phyloP scores from a whole-genome alignment of 2,113 vertebrate species.

The Rhinolophus ferrumequinum region DNA sequence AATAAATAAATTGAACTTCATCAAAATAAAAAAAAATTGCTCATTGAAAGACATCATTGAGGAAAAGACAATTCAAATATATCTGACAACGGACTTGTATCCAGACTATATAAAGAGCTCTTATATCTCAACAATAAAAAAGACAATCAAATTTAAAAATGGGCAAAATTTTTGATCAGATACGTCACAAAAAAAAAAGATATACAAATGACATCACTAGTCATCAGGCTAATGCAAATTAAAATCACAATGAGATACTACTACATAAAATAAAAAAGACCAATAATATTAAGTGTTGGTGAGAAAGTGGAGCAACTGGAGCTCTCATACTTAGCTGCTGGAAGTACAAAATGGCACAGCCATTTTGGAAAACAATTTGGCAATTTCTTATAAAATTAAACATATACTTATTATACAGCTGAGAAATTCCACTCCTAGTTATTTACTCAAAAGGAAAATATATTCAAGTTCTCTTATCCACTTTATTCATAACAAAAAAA shows the following conservation, averaged over 20 bases:
- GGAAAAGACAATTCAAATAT: background rate
- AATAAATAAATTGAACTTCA: background rate
- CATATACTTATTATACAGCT: background rate
- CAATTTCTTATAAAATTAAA: conserved; percentile 11
- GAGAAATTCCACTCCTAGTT: background rate
- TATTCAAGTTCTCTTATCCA: background rate
- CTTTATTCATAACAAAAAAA: background rate
- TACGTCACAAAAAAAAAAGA: background rate
- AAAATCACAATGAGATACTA: background rate
- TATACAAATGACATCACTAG: background rate
- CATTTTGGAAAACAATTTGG: background rate
- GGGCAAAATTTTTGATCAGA: background rate
- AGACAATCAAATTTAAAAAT: background rate
- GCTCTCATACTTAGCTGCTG: background rate
- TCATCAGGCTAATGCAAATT: background rate
- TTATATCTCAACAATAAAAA: conserved; percentile 3
- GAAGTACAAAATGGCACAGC: background rate
- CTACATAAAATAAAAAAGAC: background rate
- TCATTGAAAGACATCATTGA: background rate
- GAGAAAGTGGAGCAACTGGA: background rate
- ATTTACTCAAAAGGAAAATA: background rate
- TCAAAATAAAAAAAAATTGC: conserved; percentile 14
- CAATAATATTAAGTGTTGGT: background rate
- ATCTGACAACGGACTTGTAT: background rate
- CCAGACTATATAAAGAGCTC: background rate